Evolutionary conservation across 2,797 vertebrate species (phyloP), one percentile per base, ranked within the genome.

Genomic region (Otus scops): DNA sequence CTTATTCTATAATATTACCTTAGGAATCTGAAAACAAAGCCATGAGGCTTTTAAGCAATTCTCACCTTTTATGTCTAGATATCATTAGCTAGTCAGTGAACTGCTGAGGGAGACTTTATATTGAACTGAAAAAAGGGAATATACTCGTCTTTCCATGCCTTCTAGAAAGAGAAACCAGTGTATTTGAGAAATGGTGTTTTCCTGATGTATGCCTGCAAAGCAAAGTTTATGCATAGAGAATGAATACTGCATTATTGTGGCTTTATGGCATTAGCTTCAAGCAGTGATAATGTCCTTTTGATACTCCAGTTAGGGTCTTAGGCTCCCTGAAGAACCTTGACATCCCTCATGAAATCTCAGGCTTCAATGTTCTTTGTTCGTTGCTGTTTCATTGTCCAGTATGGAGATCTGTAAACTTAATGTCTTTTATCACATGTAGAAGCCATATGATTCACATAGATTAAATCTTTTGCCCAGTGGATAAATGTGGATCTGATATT

Each of bases 381-480:
- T 61, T 84, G 59, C 54, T 65, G 9, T 85, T 91, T 91, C 48
- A 13, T 95, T 93, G 88, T 96, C 68, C 57, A 41, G 48, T 41
- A 77, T 53, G 20, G 12, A 70, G 82, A 88, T 88, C 71, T 71
- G 20, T 95, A 88, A 89, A 89, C 26, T 61, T 77, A 63, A 70
- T 67, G 16, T 54, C 50, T 93, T 85, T 63, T 74, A 23, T 74
- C 68, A 48, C 36, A 26, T 18, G 39, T 45, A n/a, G 85, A 88
- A 89, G 45, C 75, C 15, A 5, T 70, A 38, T 53, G 82, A 80
- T 77, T 91, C 79, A 64, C 1, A 0, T 34, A 77, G 51, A 77
- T 89, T 83, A 73, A 67, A 64, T 92, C 59, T 88, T 88, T 85
- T 83, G 68, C 71, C 64, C 32, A 27, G 59, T 67, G 78, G 45